Evolutionary conservation across 2,113 vertebrate species (phyloP).

Genomic region (Pseudopodoces humilis): DNA sequence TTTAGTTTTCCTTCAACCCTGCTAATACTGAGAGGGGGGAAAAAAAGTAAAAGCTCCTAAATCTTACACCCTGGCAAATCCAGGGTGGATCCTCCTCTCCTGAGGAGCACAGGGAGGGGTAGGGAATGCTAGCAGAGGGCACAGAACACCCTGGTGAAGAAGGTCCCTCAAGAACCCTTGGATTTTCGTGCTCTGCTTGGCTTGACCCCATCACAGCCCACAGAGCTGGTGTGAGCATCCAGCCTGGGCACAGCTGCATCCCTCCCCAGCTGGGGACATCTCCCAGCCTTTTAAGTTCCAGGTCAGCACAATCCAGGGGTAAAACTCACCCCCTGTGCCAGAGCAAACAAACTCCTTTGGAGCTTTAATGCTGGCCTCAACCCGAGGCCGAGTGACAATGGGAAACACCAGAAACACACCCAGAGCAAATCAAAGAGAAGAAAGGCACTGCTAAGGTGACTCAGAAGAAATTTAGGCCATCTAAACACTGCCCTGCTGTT

Average conservation of each 20-base stretch:
- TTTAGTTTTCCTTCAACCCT: background rate
- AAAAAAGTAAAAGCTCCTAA: background rate
- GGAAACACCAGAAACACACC: background rate
- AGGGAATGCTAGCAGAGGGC: background rate
- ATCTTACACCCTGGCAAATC: background rate
- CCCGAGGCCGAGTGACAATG: background rate
- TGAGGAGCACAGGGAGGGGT: background rate
- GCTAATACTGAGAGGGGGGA: background rate
- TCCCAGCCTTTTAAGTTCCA: background rate
- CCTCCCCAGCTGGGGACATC: no score
- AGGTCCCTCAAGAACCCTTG: background rate
- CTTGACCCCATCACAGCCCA: background rate
- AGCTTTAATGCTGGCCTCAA: background rate
- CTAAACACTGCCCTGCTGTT: background rate
- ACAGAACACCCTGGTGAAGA: background rate
- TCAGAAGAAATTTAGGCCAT: background rate
- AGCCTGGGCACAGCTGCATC: background rate
- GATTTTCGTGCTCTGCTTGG: background rate
- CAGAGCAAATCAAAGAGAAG: background rate
- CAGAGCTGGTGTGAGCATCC: background rate
- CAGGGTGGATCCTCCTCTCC: background rate
- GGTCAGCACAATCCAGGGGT: background rate
- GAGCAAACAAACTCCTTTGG: background rate
- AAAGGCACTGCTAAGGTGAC: constrained; percentile 6
- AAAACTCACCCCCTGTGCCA: background rate